Evolutionary conservation across 2,797 vertebrate genomes (phyloP), one percentile per base, ranked within the genome.

Genomic region (Chaetodon trifasciatus): DNA sequence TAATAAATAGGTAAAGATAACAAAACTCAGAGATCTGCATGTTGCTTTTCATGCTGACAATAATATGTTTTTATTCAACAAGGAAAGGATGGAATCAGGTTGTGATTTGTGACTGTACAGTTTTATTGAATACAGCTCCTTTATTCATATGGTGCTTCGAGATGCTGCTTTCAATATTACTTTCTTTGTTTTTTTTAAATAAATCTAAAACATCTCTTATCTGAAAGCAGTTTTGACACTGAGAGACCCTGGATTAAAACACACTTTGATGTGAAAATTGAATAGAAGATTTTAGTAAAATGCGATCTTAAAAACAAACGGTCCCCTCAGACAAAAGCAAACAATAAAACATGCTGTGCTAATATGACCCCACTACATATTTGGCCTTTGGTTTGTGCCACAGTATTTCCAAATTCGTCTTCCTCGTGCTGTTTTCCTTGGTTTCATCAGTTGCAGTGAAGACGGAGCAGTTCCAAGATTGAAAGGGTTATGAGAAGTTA

Each of bases 401-500:
- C 42, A 67, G 35, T 75, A 66, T 78, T 84, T 88, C 71, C 23
- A 52, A 69, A 83, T 62, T 84, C 57, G 37, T 61, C 55, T 61
- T 35, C 28, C 57, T 80, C 57, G 73, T 69, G 71, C 47, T 76
- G 46, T 85, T 89, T 78, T 64, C 73, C 56, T 70, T 68, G 74
- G 71, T 86, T 88, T 91, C 78, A 90, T 88, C 78, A 77, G 60
- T 62, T 74, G 65, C 65, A 57, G 73, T n/a, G 67, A 75, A 87
- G 82, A 82, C 35, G 2, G 67, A 87, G 70, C 57, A 70, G 74
- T 65, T 79, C 62, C 73, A 52, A 82, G 60, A 90, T 79, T 86
- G 76, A 86, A 90, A 71, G 86, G 81, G 85, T 92, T 91, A 90
- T 95, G 91, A 90, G 92, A 92, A 92, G 92, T 88, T 92, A 39